Conservation (phyloP, 2,113 vertebrate genomes). For the Loxodonta africana region DNA sequence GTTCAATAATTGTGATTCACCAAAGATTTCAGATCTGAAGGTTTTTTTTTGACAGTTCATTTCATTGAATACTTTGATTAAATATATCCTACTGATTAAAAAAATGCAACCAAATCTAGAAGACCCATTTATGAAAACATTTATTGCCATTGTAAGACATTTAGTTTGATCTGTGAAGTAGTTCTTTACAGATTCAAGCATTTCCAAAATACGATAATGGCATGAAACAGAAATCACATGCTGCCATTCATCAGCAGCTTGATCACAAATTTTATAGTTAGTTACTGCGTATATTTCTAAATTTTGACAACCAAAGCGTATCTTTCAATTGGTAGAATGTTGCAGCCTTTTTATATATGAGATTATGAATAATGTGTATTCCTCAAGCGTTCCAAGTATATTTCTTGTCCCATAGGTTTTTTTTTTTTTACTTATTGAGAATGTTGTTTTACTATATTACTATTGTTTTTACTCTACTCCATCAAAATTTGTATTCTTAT, state of each 20-base stretch:
- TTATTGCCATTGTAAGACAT: background rate
- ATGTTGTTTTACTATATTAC: background rate
- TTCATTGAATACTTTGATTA: slow-evolving; percentile 28
- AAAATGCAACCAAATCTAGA: slow-evolving; percentile 26
- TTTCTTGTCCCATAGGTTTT: slow-evolving; percentile 7
- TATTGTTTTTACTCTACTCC: background rate
- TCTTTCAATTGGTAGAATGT: slow-evolving; percentile 24
- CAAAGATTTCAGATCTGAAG: background rate
- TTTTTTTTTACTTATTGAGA: background rate
- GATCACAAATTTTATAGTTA: slow-evolving; percentile 12
- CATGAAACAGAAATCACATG: background rate
- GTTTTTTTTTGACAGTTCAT: background rate
- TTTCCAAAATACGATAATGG: background rate
- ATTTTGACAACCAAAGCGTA: background rate
- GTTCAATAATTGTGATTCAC: slow-evolving; percentile 26
- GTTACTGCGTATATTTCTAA: slow-evolving; percentile 10
- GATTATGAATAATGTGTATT: background rate
- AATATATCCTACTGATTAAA: background rate
- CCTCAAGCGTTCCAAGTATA: background rate
- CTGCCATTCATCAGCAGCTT: background rate
- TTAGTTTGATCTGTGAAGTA: background rate
- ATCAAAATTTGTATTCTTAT: slow-evolving; percentile 8
- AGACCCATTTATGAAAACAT: slow-evolving; percentile 8
- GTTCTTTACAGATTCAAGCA: background rate
- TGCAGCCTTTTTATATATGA: background rate